Evolutionary conservation across 2,888 invertebrate genomes (phyloP).

Genomic region (Calameuta pallipes): DNA sequence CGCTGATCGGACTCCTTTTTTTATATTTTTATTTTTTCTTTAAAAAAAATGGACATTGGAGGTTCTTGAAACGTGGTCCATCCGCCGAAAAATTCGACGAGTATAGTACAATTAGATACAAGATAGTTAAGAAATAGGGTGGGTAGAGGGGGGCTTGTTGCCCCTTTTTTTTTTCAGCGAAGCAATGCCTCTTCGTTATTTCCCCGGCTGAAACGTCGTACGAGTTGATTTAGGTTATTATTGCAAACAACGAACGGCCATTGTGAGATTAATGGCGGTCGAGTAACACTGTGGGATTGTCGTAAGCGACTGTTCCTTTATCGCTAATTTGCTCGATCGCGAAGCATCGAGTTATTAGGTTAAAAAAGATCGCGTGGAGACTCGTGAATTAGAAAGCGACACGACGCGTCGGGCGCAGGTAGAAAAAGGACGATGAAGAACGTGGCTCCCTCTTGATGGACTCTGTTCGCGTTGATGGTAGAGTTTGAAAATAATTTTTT

Average conservation of each 20-base stretch:
- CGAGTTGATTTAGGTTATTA: conserved; percentile 12
- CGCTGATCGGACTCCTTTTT: conserved; percentile 4
- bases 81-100: background rate
- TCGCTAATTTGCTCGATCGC: background rate
- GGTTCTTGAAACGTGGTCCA: background rate
- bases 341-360: background rate
- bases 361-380: background rate
- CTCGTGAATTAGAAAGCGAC: background rate
- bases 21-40: conserved; percentile 8
- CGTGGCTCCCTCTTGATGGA: background rate
- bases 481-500: background rate
- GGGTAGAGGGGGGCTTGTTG: too few relatives aligned
- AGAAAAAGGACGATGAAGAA: background rate
- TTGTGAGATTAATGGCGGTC: background rate
- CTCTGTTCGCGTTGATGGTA: background rate
- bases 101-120: background rate
- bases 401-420: background rate
- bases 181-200: conserved; percentile 26
- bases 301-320: background rate
- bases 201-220: conserved; percentile 10
- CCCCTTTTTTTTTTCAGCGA: conserved; percentile 11
- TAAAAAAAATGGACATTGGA: background rate
- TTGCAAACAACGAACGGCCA: conserved; percentile 5
- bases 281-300: background rate
- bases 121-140: background rate